Evolutionary conservation across 2,888 invertebrate genomes (phyloP).

Genomic region (Ochropleura plecta): DNA sequence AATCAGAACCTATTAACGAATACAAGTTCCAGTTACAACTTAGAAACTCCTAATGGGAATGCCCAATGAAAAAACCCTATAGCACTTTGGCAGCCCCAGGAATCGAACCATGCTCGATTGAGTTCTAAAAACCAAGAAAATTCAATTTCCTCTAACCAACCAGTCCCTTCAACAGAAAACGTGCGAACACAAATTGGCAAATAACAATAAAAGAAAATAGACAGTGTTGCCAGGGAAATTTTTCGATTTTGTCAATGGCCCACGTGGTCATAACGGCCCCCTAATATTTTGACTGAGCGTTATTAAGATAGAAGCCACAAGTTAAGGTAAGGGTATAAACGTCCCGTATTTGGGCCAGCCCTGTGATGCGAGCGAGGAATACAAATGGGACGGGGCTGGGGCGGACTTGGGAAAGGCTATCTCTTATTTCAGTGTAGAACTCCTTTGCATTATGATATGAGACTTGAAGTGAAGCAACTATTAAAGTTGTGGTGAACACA

Average conservation of each 20-base stretch:
- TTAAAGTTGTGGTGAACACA: too few relatives aligned
- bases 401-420: slow-evolving; percentile 41
- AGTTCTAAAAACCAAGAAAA: not conserved
- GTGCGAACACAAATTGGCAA: slow-evolving; percentile 26
- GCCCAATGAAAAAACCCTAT: not conserved
- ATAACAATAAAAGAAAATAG: slow-evolving; percentile 37
- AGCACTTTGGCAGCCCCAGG: not conserved
- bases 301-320: slow-evolving; percentile 81
- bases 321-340: slow-evolving; percentile 79
- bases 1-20: not conserved
- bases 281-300: slow-evolving; percentile 77
- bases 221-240: slow-evolving; percentile 22
- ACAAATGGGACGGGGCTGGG: slow-evolving; percentile 74
- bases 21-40: not conserved
- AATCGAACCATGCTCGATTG: not conserved
- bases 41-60: not conserved
- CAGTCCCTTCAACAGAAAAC: slow-evolving; percentile 8
- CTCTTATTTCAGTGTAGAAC: not conserved
- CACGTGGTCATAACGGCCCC: slow-evolving; percentile 60
- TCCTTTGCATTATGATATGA: too few relatives aligned
- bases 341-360: slow-evolving; percentile 77
- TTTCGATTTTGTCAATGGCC: slow-evolving; percentile 61
- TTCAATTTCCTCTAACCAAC: not conserved
- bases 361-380: slow-evolving; percentile 73
- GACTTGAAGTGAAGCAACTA: too few relatives aligned